Evolutionary conservation across 2,797 vertebrate genomes (phyloP).

Genomic region (Lutjanus argentimaculatus): DNA sequence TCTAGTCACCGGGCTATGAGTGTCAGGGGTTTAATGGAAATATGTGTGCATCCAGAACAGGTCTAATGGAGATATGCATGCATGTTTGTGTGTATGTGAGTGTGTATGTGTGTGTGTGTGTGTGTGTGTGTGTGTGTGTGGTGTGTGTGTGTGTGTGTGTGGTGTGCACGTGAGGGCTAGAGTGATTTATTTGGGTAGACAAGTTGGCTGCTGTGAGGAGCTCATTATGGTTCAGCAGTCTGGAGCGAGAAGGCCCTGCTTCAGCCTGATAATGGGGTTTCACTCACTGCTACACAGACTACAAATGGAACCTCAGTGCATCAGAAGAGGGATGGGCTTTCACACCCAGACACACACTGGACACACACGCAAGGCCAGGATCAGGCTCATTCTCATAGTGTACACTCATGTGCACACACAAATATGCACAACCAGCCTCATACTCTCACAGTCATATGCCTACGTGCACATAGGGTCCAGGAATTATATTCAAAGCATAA

Average conservation of each 20-base stretch:
- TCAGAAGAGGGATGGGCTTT: conserved; percentile 72
- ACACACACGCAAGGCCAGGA: conserved; percentile 18
- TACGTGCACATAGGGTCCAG: conserved; percentile 29
- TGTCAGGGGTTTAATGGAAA: conserved; percentile 70
- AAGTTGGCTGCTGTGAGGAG: conserved; percentile 82
- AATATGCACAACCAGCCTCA: conserved; percentile 14
- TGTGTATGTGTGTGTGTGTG: conserved; percentile 22
- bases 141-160: conserved; percentile 23
- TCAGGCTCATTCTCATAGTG: conserved; percentile 23
- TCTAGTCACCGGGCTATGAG: conserved; percentile 54
- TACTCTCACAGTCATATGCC: conserved; percentile 26
- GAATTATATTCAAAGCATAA: conserved; percentile 53
- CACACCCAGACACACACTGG: conserved; percentile 29
- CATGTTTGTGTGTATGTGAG: conserved; percentile 12
- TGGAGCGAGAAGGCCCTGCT: conserved; percentile 75
- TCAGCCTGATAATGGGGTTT: conserved; percentile 84
- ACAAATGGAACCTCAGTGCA: conserved; percentile 76
- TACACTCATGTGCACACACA: conserved; percentile 3
- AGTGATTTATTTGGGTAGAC: conserved; percentile 86
- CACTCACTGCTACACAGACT: conserved; percentile 76
- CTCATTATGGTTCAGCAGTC: conserved; percentile 86
- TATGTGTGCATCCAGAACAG: conserved; percentile 52
- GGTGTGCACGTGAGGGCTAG: conserved; percentile 34
- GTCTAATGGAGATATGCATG: conserved; percentile 53
- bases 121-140: conserved; percentile 34